These are phyloP conservation scores for Chelonia mydas DNA, from an alignment of 2,797 vertebrate genomes.

Conservation along the genomic window DNA sequence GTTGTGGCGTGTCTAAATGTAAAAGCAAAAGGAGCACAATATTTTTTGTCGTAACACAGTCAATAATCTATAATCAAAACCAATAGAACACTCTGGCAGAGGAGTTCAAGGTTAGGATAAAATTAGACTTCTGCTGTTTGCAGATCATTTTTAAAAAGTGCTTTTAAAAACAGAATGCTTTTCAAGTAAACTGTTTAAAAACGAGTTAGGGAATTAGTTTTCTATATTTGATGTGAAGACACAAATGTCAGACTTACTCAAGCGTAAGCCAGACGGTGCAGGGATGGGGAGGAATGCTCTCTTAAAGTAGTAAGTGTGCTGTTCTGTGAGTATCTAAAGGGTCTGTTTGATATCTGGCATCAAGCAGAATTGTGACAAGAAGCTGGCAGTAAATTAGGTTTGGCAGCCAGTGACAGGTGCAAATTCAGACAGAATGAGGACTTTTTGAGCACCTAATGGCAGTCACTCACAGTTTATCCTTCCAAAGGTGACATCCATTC, in stretches of 20 bases:
- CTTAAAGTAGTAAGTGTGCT: not conserved
- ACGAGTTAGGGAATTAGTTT: conserved; percentile 27
- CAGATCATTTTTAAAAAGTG: conserved; percentile 23
- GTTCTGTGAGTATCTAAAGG: conserved; percentile 34
- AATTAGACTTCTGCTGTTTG: conserved; percentile 27
- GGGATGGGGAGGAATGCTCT: not conserved
- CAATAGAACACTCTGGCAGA: conserved; percentile 6
- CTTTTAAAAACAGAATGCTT: not conserved
- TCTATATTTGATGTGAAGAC: conserved; percentile 11
- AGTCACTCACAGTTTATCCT: conserved; percentile 14
- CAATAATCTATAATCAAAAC: conserved; percentile 59
- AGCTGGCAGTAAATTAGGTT: conserved; percentile 62
- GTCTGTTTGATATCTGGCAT: conserved; percentile 44
- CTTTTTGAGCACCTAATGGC: conserved; percentile 28
- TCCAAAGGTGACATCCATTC: conserved; percentile 54
- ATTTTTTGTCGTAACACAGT: not conserved
- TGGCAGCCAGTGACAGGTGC: conserved; percentile 39
- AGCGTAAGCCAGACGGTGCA: not conserved
- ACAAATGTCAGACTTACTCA: conserved; percentile 25
- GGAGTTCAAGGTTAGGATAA: conserved; percentile 49
- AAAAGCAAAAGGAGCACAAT: conserved; percentile 4
- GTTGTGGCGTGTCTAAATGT: conserved; percentile 39
- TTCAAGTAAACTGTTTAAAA: conserved; percentile 58
- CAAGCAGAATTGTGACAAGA: conserved; percentile 59
- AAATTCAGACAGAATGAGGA: conserved; percentile 73